Conservation (phyloP, 37 sponge, comb jelly and placozoan species). For the Amphimedon queenslandica region DNA sequence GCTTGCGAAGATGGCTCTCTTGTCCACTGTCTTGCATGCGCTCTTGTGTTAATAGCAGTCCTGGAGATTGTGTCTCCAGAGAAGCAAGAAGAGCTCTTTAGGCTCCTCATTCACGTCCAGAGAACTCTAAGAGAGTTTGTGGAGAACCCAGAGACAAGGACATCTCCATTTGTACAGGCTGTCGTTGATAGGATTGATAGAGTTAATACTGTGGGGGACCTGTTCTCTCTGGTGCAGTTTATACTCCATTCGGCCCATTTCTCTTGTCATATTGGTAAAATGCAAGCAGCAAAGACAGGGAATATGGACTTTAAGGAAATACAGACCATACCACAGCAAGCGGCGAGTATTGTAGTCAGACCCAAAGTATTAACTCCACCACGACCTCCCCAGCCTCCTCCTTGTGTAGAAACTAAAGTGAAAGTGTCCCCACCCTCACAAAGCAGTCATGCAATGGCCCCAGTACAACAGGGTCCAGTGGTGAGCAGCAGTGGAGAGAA, state of each 20-base stretch:
- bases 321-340: too few relatives aligned
- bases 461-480: too few relatives aligned
- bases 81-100: not conserved
- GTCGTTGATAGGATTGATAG: not conserved
- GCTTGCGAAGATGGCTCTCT: slow-evolving; percentile 3
- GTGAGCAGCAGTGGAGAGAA: too few relatives aligned
- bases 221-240: not conserved
- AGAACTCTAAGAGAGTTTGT: not conserved
- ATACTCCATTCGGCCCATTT: not conserved
- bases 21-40: slow-evolving; percentile 29
- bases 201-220: not conserved
- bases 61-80: slow-evolving; percentile 6
- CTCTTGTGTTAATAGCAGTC: slow-evolving; percentile 44
- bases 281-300: not conserved
- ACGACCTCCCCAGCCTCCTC: too few relatives aligned
- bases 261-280: not conserved
- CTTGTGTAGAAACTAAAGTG: too few relatives aligned
- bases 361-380: too few relatives aligned
- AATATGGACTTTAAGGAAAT: not conserved
- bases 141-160: not conserved
- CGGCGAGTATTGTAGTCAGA: too few relatives aligned
- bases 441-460: too few relatives aligned
- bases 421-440: too few relatives aligned
- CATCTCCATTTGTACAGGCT: not conserved
- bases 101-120: not conserved